Conservation (phyloP, 2,888 invertebrate species). For the Tigriopus californicus region DNA sequence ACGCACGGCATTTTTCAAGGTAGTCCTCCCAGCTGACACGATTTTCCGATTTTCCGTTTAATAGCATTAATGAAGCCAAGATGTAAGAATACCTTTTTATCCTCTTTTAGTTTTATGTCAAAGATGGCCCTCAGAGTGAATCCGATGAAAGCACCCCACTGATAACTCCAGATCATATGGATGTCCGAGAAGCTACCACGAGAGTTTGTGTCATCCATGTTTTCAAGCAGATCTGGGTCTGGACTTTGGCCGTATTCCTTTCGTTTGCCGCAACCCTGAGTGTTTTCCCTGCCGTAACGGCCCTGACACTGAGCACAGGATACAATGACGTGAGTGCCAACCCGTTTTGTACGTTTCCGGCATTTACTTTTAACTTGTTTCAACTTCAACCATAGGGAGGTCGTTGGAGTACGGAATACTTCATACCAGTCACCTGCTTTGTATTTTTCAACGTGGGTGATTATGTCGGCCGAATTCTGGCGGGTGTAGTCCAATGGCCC, state of each 20-base stretch:
- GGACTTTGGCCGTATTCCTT: slow-evolving; percentile 52
- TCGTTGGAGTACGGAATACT: slow-evolving; percentile 36
- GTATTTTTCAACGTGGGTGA: slow-evolving; percentile 74
- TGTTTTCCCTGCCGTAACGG: slow-evolving; percentile 70
- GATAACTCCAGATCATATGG: background rate
- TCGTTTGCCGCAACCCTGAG: slow-evolving; percentile 62
- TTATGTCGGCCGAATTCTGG: slow-evolving; percentile 52
- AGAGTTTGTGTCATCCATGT: background rate
- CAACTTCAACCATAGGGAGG: background rate
- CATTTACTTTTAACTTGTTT: background rate
- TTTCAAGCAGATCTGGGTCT: slow-evolving; percentile 47
- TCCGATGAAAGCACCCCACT: too few species aligned
- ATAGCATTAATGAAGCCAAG: too few species aligned
- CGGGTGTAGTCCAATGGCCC: slow-evolving; percentile 9
- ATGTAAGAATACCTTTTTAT: too few species aligned
- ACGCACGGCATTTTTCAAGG: slow-evolving; percentile 29
- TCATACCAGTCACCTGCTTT: slow-evolving; percentile 76
- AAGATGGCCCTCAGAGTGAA: background rate
- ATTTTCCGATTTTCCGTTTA: too few species aligned
- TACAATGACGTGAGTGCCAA: background rate
- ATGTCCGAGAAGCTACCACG: background rate
- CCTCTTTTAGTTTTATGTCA: background rate
- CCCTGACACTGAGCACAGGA: slow-evolving; percentile 48
- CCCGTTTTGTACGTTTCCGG: background rate
- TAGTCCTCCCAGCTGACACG: background rate